Conservation (phyloP, 1,140 invertebrate species). For the Doryteuthis pealeii region DNA sequence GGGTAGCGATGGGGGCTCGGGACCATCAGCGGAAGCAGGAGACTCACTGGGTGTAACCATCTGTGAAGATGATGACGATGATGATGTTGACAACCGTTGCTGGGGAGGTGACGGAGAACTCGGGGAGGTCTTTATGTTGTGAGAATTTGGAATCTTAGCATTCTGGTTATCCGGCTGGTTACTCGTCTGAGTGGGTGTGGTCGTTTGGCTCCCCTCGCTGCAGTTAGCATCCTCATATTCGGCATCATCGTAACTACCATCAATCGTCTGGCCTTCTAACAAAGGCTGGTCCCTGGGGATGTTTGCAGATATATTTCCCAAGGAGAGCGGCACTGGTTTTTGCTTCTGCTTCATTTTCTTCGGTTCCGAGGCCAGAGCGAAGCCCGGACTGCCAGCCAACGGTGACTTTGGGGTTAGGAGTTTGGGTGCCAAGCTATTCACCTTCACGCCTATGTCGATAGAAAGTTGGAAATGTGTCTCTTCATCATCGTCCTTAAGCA, state of each 20-base stretch:
- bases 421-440: background rate
- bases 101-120: background rate
- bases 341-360: conserved; percentile 6
- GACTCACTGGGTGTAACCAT: background rate
- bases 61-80: background rate
- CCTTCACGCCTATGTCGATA: conserved; percentile 31
- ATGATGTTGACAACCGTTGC: background rate
- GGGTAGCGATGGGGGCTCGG: background rate
- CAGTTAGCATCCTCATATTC: background rate
- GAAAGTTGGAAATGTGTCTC: conserved; percentile 47
- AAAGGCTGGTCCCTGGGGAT: background rate
- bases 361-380: background rate
- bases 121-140: background rate
- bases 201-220: background rate
- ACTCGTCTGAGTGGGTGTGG: too few species aligned
- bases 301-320: conserved; percentile 8
- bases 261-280: background rate
- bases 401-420: too few species aligned
- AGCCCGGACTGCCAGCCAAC: background rate
- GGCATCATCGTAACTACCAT: background rate
- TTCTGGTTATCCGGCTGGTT: too few species aligned
- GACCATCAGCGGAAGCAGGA: background rate
- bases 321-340: background rate
- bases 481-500: conserved; percentile 15
- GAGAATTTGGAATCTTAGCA: background rate